These are phyloP conservation scores for Orthosia incerta DNA, from an alignment of 2,888 invertebrate genomes.

Conservation along the genomic window DNA sequence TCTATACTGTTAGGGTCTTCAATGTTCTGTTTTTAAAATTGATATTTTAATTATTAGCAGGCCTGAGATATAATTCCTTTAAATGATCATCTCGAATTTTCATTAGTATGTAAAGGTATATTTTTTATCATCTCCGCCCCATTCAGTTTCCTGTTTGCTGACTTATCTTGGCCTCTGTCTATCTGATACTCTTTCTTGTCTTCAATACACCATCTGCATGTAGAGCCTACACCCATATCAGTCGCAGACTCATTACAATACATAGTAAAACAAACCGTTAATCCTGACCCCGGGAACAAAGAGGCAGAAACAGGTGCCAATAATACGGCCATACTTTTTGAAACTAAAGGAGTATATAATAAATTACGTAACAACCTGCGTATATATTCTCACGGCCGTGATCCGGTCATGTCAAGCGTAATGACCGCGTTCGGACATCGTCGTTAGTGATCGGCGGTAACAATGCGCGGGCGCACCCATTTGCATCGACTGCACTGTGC, in stretches of 20 bases:
- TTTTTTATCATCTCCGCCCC: background rate
- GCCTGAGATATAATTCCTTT: too few species aligned
- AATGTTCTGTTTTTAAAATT: background rate
- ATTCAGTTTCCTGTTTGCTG: background rate
- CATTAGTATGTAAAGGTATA: background rate
- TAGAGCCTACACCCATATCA: conserved; percentile 17
- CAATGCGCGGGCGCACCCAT: conserved; percentile 72
- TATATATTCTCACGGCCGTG: conserved; percentile 68
- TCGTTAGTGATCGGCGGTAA: conserved; percentile 74
- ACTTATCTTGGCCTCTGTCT: background rate
- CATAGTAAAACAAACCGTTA: conserved; percentile 58
- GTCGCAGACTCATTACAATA: conserved; percentile 53
- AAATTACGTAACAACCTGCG: conserved; percentile 62
- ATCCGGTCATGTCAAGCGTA: conserved; percentile 69
- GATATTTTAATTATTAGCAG: too few species aligned
- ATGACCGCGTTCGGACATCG: conserved; percentile 74
- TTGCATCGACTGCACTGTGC: conserved; percentile 71
- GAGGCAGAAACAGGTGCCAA: conserved; percentile 58
- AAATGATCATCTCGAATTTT: too few species aligned
- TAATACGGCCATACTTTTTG: conserved; percentile 32
- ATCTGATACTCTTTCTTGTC: accelerated
- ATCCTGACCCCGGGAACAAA: conserved; percentile 48
- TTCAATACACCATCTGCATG: conserved; percentile 8
- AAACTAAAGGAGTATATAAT: conserved; percentile 55
- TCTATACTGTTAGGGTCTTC: background rate